Conservation (phyloP, 2,113 vertebrate genomes). For the Desmodus rotundus region DNA sequence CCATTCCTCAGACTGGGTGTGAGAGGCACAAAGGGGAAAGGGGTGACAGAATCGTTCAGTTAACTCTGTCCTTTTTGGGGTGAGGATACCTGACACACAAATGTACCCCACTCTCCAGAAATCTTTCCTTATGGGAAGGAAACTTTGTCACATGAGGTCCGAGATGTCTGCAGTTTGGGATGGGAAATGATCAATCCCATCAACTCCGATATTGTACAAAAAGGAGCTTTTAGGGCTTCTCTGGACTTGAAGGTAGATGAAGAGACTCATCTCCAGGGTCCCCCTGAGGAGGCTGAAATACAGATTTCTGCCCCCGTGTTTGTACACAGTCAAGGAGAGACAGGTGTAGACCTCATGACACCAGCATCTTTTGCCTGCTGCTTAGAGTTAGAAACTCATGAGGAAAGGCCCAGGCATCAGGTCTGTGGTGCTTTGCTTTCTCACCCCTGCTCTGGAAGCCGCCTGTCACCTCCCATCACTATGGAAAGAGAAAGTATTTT, state of each 20-base stretch:
- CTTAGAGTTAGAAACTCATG: background rate
- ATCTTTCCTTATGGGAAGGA: background rate
- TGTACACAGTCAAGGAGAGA: background rate
- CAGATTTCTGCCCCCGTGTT: background rate
- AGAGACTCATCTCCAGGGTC: background rate
- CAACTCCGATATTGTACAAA: background rate
- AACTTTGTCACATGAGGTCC: background rate
- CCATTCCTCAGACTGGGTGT: background rate
- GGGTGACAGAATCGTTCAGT: background rate
- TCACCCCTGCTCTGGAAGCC: background rate
- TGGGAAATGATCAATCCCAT: background rate
- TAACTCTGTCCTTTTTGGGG: too few relatives aligned
- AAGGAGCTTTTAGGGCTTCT: background rate
- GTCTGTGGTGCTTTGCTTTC: background rate
- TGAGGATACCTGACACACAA: background rate
- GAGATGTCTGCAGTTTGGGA: background rate
- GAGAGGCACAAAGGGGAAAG: background rate
- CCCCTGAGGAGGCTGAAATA: background rate
- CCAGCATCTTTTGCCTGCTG: background rate
- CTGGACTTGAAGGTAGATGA: background rate
- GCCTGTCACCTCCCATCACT: background rate
- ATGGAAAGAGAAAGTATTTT: background rate
- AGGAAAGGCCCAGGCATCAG: background rate
- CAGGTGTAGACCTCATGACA: background rate
- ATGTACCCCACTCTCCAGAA: background rate